Base-by-base conservation (phyloP, 1,140 invertebrate species). In the Thalassaphorura encarpata region DNA sequence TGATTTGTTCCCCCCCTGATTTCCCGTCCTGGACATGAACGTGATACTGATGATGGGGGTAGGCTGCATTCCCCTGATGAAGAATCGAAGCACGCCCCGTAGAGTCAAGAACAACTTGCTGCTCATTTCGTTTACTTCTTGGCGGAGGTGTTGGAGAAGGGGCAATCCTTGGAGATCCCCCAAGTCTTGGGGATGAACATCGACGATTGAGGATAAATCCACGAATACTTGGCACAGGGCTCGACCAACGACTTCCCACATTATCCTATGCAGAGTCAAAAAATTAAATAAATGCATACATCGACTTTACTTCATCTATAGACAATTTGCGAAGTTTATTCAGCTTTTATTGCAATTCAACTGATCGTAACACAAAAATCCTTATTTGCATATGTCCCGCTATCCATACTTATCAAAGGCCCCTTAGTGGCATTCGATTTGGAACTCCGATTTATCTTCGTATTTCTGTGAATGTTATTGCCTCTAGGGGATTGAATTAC, bases 201-300 rank as follows among this genome's bases (percentile, higher is more conserved):
- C 63, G 33, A 39, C 63, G 45, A 29, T 62, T 41, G n/a, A 65
- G 40, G 24, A 57, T 54, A 46, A 65, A 65, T 49, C 47, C 60
- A 8, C 55, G 50, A 19, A 65, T 28, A 51, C 63, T 65, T 43
- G 63, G 63, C 18, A 65, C 54, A 43, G 63, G 63, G 28, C 57
- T 60, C 11, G 63, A 65, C 63, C 63, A 65, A 28, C 63, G 59
- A 51, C 63, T 65, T 28, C 59, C 63, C 50, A 54, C 54, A 18
- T 46, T 56, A 54, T 64, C 63, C 63, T 64, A 45, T 24, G 23
- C 18, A n/a, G n/a, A n/a, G 11, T 11, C 11, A 11, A 36, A n/a
- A 36, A 36, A 11, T 11, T 36, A 11, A 36, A 11, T n/a, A 36
- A 11, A 36, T n/a, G 11, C 33, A 36, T n/a, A 36, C 33, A 36